Evolutionary conservation across 35 echinoderm and acorn worm species (phyloP).

Genomic region (Apostichopus japonicus): DNA sequence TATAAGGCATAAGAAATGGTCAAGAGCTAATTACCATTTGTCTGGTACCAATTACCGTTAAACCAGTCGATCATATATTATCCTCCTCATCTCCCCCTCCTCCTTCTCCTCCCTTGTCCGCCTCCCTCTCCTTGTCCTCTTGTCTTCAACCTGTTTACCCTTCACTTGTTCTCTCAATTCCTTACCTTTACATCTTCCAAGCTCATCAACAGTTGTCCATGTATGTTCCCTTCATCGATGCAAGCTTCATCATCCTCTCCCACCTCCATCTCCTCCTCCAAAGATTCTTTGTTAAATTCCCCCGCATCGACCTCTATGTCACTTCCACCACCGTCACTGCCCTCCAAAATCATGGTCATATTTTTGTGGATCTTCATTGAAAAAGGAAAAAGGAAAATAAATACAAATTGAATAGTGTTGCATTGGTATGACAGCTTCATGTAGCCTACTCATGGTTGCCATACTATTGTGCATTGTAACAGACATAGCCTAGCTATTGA

Average conservation of each 20-base stretch:
- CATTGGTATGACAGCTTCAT: too few relatives aligned
- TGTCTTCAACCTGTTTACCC: not conserved
- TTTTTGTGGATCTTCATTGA: conserved; percentile 62
- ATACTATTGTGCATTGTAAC: too few relatives aligned
- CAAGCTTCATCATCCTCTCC: conserved; percentile 49
- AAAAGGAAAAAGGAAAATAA: not conserved
- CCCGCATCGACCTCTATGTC: conserved; percentile 77
- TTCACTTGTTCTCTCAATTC: not conserved
- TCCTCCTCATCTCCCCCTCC: too few relatives aligned
- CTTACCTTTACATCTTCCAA: conserved; percentile 94
- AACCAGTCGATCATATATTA: too few relatives aligned
- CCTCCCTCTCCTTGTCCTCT: not conserved
- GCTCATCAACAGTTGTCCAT: conserved; percentile 82
- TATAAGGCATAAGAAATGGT: too few relatives aligned
- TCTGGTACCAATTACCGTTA: too few relatives aligned
- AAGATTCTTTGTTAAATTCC: conserved; percentile 48
- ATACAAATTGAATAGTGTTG: not conserved
- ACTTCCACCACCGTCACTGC: conserved; percentile 75
- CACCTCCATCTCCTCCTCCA: not conserved
- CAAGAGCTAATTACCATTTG: too few relatives aligned
- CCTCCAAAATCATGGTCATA: conserved; percentile 80
- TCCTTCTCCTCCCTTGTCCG: not conserved
- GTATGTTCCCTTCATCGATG: conserved; percentile 44
- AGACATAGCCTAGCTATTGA: too few relatives aligned
- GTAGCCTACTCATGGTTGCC: too few relatives aligned